Conservation (phyloP, 2,888 invertebrate species). For the Imbricaverruca yamaguchii region DNA sequence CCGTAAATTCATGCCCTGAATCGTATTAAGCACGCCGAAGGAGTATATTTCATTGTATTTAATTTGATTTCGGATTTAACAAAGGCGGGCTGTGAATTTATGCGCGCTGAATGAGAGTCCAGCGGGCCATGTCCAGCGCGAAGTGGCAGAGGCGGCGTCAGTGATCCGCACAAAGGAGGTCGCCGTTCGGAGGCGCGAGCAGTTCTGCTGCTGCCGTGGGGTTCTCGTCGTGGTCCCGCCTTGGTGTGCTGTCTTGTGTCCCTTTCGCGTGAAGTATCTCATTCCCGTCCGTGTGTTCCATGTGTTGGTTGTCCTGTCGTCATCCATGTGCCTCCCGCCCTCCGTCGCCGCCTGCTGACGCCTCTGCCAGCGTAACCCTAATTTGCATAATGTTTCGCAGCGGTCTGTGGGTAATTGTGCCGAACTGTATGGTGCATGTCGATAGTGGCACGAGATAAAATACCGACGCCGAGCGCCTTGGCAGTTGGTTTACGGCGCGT, state of each 20-base stretch:
- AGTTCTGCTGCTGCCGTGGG: too few relatives aligned
- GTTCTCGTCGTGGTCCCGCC: too few relatives aligned
- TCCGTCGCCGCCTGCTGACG: not conserved
- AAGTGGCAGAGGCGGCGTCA: not conserved
- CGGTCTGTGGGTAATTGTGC: not conserved
- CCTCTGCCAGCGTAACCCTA: not conserved
- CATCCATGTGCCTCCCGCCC: not conserved
- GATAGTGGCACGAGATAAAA: not conserved
- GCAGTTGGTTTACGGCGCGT: too few relatives aligned
- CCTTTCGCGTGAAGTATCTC: too few relatives aligned
- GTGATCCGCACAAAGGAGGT: not conserved
- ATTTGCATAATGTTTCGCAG: conserved; percentile 10
- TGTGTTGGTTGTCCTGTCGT: too few relatives aligned
- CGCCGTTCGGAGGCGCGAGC: too few relatives aligned
- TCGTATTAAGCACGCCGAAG: conserved; percentile 9
- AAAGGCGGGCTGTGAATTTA: conserved; percentile 2
- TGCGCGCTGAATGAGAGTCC: not conserved
- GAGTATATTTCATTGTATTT: conserved; percentile 17
- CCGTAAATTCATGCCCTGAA: conserved; percentile 17
- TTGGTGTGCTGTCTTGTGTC: too few relatives aligned
- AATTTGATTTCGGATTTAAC: conserved; percentile 12
- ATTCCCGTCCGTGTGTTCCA: too few relatives aligned
- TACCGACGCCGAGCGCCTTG: not conserved
- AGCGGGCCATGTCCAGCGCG: not conserved
- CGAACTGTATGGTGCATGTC: not conserved